Percentiles rank a stretch among this genome's conserved stretches.
Conservation (phyloP, 1,140 invertebrate genomes). For the Microplitis demolitor region DNA sequence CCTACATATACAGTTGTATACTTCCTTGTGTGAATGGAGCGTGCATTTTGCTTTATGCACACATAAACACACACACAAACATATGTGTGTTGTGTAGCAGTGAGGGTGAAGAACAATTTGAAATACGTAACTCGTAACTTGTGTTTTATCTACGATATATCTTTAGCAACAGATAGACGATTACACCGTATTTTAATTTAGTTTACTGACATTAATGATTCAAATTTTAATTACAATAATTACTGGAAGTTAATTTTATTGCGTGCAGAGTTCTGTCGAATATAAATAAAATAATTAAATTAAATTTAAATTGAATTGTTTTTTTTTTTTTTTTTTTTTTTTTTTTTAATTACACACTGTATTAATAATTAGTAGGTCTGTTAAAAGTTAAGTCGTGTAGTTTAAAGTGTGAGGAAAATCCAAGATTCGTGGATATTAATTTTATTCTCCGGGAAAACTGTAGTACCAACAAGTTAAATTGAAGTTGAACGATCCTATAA, state of each 20-base stretch:
- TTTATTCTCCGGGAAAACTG: constrained; percentile 25
- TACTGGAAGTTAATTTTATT: too few relatives aligned
- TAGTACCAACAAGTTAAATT: constrained; percentile 45
- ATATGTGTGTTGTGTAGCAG: background rate
- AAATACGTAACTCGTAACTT: constrained; percentile 13
- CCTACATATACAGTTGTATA: constrained; percentile 5
- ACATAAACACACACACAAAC: background rate
- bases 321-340: too few relatives aligned
- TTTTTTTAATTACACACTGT: background rate
- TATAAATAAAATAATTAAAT: too few relatives aligned
- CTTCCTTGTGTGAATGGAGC: constrained; percentile 31
- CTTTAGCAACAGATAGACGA: background rate
- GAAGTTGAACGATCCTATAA: constrained; percentile 47
- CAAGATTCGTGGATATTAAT: constrained; percentile 19
- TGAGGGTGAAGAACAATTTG: background rate
- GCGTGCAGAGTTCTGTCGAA: too few relatives aligned
- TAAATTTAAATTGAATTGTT: too few relatives aligned
- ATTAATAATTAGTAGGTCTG: background rate
- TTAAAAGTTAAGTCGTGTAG: background rate
- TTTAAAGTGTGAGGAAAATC: background rate
- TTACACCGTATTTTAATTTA: background rate
- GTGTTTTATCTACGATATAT: background rate
- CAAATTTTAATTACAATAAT: too few relatives aligned
- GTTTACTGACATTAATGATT: too few relatives aligned
- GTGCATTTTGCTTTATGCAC: constrained; percentile 22